Base-by-base conservation (phyloP, 2,888 invertebrate species). In the Cephalotes varians region DNA sequence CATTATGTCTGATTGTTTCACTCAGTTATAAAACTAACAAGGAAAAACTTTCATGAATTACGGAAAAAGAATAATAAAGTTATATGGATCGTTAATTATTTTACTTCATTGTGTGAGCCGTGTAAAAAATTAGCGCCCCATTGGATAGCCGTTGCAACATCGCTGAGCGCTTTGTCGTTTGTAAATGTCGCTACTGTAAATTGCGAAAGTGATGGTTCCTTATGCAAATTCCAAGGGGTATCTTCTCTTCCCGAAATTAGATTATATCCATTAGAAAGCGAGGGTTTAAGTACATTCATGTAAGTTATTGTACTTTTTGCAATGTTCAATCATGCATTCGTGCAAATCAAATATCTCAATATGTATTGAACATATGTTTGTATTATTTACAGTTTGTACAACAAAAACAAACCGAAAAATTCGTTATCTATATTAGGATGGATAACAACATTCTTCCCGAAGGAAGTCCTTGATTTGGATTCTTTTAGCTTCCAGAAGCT, bases 91-190 rank as follows among this genome's bases (percentile, higher is more conserved):
- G 96, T 97, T 2, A 97, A 97, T 94, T 97, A 96, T 94, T 97
- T 95, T 93, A 97, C 97, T 15, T 96, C 97, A 0, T 97, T 97
- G 97, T 97, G 97, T 94, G 96, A 96, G 2, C 97, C 97, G 0
- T 97, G 97, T 92, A 96, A 96, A 90, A 96, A 96, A 91, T 94
- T 97, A 85, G 95, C 96, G 12, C 96, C 97, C 0, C 96, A 97
- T 89, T 97, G 96, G 96, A 95, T 96, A 58, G 95, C 95, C 91
- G 94, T 97, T 47, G 97, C 97, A 2, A 96, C 95, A 92, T 94
- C 95, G 84, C 94, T 95, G 86, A 91, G 86, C 69, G 60, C 77
- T 71, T 94, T 96, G 37, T 92, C 95, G 21, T 94, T 95, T 86
- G 94, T 97, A 3, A 95, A 95, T 90, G 95, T 97, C 28, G 97